Evolutionary conservation across 2,797 vertebrate species (phyloP), one percentile per base, ranked within the genome.

Genomic region (Helicolenus hilgendorfi): DNA sequence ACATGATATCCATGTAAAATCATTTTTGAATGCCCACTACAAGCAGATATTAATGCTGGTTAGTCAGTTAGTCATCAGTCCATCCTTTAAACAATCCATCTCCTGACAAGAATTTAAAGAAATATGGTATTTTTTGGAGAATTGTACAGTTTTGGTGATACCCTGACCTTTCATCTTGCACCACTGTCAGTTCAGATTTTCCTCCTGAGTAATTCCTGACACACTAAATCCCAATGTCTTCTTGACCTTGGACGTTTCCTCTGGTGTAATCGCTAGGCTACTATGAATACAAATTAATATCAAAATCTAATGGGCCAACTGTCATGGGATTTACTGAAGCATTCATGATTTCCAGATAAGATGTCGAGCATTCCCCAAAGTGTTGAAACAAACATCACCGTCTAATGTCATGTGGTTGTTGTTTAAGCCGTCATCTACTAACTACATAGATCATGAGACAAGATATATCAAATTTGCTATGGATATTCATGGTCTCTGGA

Each of bases 131-230:
- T 83, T 84, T 33, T 31, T 14, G 11, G 9, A 27, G 31, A 68
- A 62, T 24, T 76, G 27, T 24, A 11, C 4, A 59, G 10, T 77
- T 76, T 63, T 29, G 26, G 58, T 26, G 9, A 62, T 13, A 59
- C 63, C 14, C 31, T 71, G 80, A 80, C 58, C 62, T 72, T 81
- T 84, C 26, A 68, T 83, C 24, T 27, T 62, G 72, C 83, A 71
- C 72, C 79, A 49, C 68, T 77, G 45, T 90, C 67, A 70, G 68
- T 24, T 85, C 55, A 64, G 33, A 90, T 85, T 81, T 79, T 78
- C 45, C 77, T 80, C 56, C 38, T 56, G 35, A 86, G 60, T 36
- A 74, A 22, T 26, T n/a, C 65, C 62, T 27, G 56, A 64, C 68
- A 63, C 60, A 65, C 27, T 36, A 67, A 69, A 79, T 84, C 18